Percentiles rank a stretch among this genome's conserved stretches.
phyloP scores from a whole-genome alignment of 2,113 vertebrate genomes.

The Tretioscincus oriximinensis region DNA sequence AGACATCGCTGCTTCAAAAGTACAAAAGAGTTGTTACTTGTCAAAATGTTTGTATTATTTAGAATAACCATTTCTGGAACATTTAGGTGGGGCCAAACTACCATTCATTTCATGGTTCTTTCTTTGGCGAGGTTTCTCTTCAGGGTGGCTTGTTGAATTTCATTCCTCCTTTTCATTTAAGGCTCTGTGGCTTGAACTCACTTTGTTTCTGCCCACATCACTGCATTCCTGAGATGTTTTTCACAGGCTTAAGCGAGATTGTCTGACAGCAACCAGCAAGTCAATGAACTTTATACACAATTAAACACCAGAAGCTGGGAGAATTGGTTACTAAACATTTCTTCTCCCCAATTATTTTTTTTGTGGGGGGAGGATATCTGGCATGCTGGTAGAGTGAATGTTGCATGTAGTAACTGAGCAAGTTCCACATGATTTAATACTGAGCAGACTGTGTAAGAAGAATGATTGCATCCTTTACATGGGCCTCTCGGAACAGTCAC shows the following conservation, averaged over 20 bases:
- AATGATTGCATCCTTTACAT: constrained; percentile 78
- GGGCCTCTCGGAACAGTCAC: constrained; percentile 82
- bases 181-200: constrained; percentile 81
- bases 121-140: constrained; percentile 69
- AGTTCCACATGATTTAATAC: constrained; percentile 79
- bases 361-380: constrained; percentile 30
- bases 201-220: constrained; percentile 91
- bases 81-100: constrained; percentile 70
- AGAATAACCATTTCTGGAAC: constrained; percentile 58
- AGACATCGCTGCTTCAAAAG: constrained; percentile 56
- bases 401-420: constrained; percentile 63
- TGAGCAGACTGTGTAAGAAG: constrained; percentile 69
- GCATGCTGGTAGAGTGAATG: constrained; percentile 51
- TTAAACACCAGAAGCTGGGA: constrained; percentile 70
- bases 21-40: constrained; percentile 48
- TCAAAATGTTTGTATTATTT: constrained; percentile 47
- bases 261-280: constrained; percentile 89
- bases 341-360: constrained; percentile 48
- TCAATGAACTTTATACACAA: constrained; percentile 87
- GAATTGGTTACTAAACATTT: constrained; percentile 60
- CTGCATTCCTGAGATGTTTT: constrained; percentile 94
- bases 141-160: constrained; percentile 79
- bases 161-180: constrained; percentile 68
- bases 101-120: constrained; percentile 52
- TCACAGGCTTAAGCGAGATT: constrained; percentile 88